Conservation (phyloP, 2,888 invertebrate genomes). For the Nomada ferruginata region DNA sequence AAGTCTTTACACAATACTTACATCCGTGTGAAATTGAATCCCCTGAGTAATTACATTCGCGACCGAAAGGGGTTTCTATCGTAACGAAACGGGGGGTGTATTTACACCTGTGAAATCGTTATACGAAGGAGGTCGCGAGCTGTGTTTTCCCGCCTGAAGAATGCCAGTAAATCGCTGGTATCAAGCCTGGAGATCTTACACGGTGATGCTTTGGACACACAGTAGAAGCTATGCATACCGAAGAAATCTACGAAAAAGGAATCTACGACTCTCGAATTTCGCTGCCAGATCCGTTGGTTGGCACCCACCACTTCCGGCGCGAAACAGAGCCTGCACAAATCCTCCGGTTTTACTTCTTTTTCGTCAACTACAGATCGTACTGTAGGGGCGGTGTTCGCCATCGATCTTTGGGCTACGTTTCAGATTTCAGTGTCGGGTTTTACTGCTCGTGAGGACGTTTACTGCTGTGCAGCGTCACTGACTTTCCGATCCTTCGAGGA, state of each 20-base stretch:
- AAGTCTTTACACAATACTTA: slow-evolving; percentile 2
- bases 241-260: slow-evolving; percentile 48
- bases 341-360: slow-evolving; percentile 59
- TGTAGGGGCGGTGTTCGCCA: slow-evolving; percentile 55
- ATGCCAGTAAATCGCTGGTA: slow-evolving; percentile 56
- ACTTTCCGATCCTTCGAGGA: slow-evolving; percentile 48
- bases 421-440: slow-evolving; percentile 67
- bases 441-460: slow-evolving; percentile 33
- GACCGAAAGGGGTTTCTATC: neutral
- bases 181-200: slow-evolving; percentile 56
- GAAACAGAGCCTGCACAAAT: slow-evolving; percentile 40
- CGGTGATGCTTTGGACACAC: slow-evolving; percentile 26
- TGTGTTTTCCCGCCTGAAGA: slow-evolving; percentile 33
- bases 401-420: slow-evolving; percentile 68
- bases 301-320: slow-evolving; percentile 70
- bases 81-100: neutral
- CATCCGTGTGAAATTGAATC: neutral
- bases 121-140: slow-evolving; percentile 38
- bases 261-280: slow-evolving; percentile 62
- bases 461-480: slow-evolving; percentile 26
- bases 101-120: slow-evolving; percentile 40
- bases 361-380: slow-evolving; percentile 51
- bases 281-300: slow-evolving; percentile 45
- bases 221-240: slow-evolving; percentile 11
- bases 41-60: neutral